Evolutionary conservation across 1,140 invertebrate species (phyloP), one percentile per base, ranked within the genome.

Genomic region (Ceratitis capitata): DNA sequence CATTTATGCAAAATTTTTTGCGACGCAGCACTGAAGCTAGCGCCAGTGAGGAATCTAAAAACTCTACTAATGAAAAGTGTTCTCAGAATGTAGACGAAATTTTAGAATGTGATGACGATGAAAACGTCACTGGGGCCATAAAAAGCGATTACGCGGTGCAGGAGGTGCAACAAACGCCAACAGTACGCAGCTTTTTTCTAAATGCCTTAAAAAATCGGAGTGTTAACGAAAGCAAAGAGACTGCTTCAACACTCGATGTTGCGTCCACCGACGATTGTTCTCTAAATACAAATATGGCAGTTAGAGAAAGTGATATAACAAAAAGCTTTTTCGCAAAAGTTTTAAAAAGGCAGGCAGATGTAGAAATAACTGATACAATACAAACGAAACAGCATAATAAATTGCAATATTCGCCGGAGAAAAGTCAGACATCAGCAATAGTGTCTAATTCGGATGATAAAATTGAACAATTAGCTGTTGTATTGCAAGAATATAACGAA

Each of bases 141-240:
- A n/a, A 53, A 53, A 14, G 9, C 14, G n/a, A 16, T n/a, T n/a
- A n/a, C n/a, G n/a, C 51, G 51, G 29, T 19, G 14, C 2, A 12
- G 14, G 7, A 19, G n/a, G 3, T 39, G 19, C 12, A n/a, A 69
- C 4, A 69, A 69, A 39, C n/a, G 39, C n/a, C 69, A 45, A 3
- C 69, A 26, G 32, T n/a, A 78, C 35, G 39, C 0, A 78, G 69
- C 39, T 78, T 78, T 39, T 84, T 84, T 58, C 58, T 82, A 1
- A 84, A 86, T 61, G 83, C 74, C 12, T 69, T 91, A 35, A 86
- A 89, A 16, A 84, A 89, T 53, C 87, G 88, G 84, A 86, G 74
- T 6, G 56, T 74, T n/a, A 51, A 32, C 12, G 82, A 83, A 51
- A 14, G 4, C n/a, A 35, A 42, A 42, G 23, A 12, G 2, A 1